Evolutionary conservation across 2,113 vertebrate genomes (phyloP), one percentile per base, ranked within the genome.

Genomic region (Hiodon tergisus): DNA sequence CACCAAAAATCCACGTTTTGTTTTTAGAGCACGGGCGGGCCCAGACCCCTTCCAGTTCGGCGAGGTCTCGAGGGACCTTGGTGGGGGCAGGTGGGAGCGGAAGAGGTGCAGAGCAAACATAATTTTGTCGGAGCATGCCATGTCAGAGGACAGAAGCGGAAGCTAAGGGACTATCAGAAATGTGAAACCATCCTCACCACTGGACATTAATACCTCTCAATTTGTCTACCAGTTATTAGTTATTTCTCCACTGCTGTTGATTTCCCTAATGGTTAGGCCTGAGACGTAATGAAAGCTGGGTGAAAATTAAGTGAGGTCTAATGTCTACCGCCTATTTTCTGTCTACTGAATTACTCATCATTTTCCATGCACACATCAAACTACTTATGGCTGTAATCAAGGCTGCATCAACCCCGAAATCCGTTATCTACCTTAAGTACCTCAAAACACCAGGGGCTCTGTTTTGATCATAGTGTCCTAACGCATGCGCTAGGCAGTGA

Each of bases 171-270:
- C n/a, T 13, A 4, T 54, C 7, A 0, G 53, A 69, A 53, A 55
- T 54, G 5, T 31, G 53, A 57, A 55, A 70, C 4, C 9, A 3
- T 53, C 16, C 16, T 17, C 52, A 47, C 16, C 16, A 4, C 72
- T 3, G 6, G 11, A 17, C 67, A 76, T 70, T 69, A 76, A 76
- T 70, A 70, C 70, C 58, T 61, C 47, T 76, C 48, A 69, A 47
- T 69, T 68, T 69, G 55, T 75, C 74, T 59, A 31, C 70, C 62
- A 70, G 74, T 53, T 61, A 52, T 76, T 69, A 70, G 74, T 53
- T 61, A 69, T 67, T 69, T 3, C 57, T 69, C 48, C 47, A 50
- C 57, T 46, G 17, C 16, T 5, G 5, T 14, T 61, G 74, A 76
- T 76, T 69, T 75, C 67, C 67, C 66, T 31, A 13, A 50, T 53